Evolutionary conservation across 1,140 invertebrate genomes (phyloP), one percentile per base, ranked within the genome.

Genomic region (Drosophila bocki): DNA sequence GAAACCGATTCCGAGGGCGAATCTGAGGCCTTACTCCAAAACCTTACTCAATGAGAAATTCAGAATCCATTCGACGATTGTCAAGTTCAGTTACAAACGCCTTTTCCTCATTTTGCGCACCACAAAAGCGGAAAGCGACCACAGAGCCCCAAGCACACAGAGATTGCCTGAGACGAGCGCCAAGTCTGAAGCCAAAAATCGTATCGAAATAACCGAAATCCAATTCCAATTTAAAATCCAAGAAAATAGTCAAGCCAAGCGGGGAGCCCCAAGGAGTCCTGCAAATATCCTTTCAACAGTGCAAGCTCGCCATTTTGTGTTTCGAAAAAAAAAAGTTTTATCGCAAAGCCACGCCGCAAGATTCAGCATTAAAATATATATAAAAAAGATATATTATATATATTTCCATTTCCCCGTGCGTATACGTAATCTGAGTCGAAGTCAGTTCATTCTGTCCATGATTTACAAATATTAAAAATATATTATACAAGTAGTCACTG

Each of bases 31-130:
- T 41, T 65, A 75, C 78, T 72, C 68, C 41, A 75, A 70, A 91
- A 87, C 87, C 87, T 91, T 91, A 76, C 87, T 84, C 87, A 91
- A 91, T 87, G 83, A 78, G 82, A 91, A 91, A 87, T 81, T 91
- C 87, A 91, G 87, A 91, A 91, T 84, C 80, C 87, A 83, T 91
- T 87, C 75, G 87, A 83, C 87, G 75, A 86, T 78, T 91, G 83
- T 91, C 78, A 91, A 81, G 87, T 87, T 91, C 82, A 83, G 78
- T 91, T 91, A 78, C 63, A 78, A 68, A 78, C 63, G 82, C 82
- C 82, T 83, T 87, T 91, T 84, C 69, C 80, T 74, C 82, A 83
- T 91, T 91, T 86, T 78, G 75, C 71, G 77, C 70, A 86, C 69
- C 69, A 75, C 64, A 80, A 91, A 82, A 61, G 65, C 62, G 72